phyloP scores from a whole-genome alignment of 1,140 invertebrate species.

The Drosophila arawakana region DNA sequence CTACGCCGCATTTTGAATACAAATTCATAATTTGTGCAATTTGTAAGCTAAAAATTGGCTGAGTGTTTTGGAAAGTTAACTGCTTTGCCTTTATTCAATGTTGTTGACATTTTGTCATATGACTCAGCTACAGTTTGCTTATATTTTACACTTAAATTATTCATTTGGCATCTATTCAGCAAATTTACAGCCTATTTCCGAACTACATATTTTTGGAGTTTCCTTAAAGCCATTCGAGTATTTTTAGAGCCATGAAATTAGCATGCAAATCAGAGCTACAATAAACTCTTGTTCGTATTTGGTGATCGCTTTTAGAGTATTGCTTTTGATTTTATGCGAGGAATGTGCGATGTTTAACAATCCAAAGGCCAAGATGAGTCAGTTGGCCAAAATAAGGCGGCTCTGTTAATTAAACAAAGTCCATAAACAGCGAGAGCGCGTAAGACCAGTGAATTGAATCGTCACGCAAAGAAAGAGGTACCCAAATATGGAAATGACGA shows the following conservation, averaged over 20 bases:
- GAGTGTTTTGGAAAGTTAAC: neutral
- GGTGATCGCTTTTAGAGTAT: slow-evolving; percentile 49
- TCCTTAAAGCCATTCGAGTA: slow-evolving; percentile 49
- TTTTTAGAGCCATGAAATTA: slow-evolving; percentile 50
- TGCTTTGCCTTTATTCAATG: neutral
- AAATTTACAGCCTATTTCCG: slow-evolving; percentile 35
- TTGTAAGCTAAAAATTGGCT: neutral
- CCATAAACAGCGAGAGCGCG: slow-evolving; percentile 55
- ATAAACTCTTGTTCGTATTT: slow-evolving; percentile 68
- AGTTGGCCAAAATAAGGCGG: slow-evolving; percentile 26
- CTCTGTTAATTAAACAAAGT: slow-evolving; percentile 53
- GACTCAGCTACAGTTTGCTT: slow-evolving; percentile 15
- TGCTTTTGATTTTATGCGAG: slow-evolving; percentile 41
- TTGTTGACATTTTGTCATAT: neutral
- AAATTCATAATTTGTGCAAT: neutral
- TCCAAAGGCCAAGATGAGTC: slow-evolving; percentile 55
- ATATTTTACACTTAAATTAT: slow-evolving; percentile 9
- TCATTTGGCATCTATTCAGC: slow-evolving; percentile 6
- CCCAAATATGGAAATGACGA: slow-evolving; percentile 66
- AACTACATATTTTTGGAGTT: slow-evolving; percentile 41
- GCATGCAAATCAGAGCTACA: slow-evolving; percentile 53
- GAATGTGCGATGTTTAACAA: slow-evolving; percentile 70
- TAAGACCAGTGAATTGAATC: slow-evolving; percentile 53
- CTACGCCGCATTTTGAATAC: neutral
- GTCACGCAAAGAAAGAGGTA: slow-evolving; percentile 49